Conservation (phyloP, 2,888 invertebrate genomes). For the Heliconius sara region DNA sequence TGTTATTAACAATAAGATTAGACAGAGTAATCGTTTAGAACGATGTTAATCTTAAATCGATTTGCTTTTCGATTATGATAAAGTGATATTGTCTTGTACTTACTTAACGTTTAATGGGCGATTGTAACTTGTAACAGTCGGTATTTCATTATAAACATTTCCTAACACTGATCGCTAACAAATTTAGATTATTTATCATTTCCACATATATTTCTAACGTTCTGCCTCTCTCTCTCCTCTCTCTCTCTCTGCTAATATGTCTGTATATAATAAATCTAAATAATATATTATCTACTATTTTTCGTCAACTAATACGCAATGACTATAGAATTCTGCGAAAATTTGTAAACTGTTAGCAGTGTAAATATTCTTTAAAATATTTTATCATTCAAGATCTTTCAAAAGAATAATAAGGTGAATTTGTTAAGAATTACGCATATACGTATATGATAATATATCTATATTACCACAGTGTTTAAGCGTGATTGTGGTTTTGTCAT, state of each 20-base stretch:
- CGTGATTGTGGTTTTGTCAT: conserved; percentile 31
- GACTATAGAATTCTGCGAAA: too few relatives aligned
- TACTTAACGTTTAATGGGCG: conserved; percentile 16
- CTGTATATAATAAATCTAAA: too few relatives aligned
- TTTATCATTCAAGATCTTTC: too few relatives aligned
- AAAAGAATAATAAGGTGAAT: too few relatives aligned
- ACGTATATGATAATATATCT: too few relatives aligned
- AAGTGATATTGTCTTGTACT: conserved; percentile 28
- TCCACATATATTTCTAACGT: background rate
- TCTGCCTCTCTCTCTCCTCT: too few relatives aligned
- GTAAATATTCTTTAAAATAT: background rate
- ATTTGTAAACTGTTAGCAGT: background rate
- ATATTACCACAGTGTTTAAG: background rate
- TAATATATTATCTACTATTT: too few relatives aligned
- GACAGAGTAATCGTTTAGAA: conserved; percentile 27
- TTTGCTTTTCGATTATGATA: conserved; percentile 29
- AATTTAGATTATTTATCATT: background rate
- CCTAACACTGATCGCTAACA: background rate
- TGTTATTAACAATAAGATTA: background rate
- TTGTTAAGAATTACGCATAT: too few relatives aligned
- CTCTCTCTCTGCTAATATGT: background rate
- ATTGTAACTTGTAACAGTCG: conserved; percentile 3
- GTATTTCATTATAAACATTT: conserved; percentile 12
- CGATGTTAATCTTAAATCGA: conserved; percentile 30
- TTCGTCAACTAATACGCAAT: too few relatives aligned